Percentiles rank a stretch among this genome's conserved stretches.
phyloP scores from a whole-genome alignment of 2,797 vertebrate genomes.

The Coranthus polyacanthus region DNA sequence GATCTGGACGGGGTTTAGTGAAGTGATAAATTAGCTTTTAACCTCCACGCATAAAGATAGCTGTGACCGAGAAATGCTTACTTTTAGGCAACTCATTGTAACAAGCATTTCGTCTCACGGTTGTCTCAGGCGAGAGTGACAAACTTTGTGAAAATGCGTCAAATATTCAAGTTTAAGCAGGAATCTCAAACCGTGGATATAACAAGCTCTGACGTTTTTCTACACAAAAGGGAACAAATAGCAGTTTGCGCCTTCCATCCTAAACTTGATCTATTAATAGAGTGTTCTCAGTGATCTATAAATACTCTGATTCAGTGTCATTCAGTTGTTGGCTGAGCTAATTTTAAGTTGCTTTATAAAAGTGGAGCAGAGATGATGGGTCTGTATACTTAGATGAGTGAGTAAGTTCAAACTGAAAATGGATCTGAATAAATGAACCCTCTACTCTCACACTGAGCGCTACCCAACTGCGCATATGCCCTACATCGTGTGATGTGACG shows the following conservation, averaged over 20 bases:
- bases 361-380: slow-evolving; percentile 37
- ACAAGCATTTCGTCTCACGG: too few species aligned
- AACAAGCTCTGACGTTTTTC: background rate
- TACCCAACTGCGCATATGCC: too few species aligned
- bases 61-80: too few species aligned
- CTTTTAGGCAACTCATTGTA: too few species aligned
- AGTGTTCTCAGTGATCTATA: slow-evolving; percentile 48
- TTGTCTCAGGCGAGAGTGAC: too few species aligned
- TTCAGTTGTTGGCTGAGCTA: slow-evolving; percentile 21
- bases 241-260: background rate
- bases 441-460: too few species aligned
- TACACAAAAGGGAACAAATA: background rate
- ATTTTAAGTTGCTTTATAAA: slow-evolving; percentile 53
- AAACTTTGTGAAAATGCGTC: too few species aligned
- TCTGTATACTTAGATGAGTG: slow-evolving; percentile 25
- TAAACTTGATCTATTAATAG: slow-evolving; percentile 42
- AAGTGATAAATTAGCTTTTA: too few species aligned
- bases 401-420: slow-evolving; percentile 47
- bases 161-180: background rate
- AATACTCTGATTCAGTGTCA: slow-evolving; percentile 39
- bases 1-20: too few species aligned
- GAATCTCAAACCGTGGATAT: background rate
- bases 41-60: too few species aligned
- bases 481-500: background rate
- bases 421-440: slow-evolving; percentile 25